Evolutionary conservation across 1,140 invertebrate genomes (phyloP).

Genomic region (Hermatobates lingyangjiaoensis): DNA sequence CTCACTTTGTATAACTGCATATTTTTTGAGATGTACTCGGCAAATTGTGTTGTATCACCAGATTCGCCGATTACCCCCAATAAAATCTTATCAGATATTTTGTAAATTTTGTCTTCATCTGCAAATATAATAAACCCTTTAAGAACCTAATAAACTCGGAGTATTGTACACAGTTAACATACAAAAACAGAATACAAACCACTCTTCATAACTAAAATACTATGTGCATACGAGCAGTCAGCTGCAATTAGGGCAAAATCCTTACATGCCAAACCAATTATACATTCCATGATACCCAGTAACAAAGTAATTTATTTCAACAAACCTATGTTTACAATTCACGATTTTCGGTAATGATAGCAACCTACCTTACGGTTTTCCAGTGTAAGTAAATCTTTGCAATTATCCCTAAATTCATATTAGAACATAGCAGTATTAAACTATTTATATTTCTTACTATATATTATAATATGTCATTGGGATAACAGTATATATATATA

Average conservation of each 20-base stretch:
- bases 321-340: too few species aligned
- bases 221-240: conserved; percentile 71
- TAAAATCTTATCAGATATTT: conserved; percentile 72
- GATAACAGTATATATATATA: too few species aligned
- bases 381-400: too few species aligned
- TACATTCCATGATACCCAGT: conserved; percentile 88
- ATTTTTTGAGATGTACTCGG: conserved; percentile 96
- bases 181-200: too few species aligned
- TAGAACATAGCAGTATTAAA: too few species aligned
- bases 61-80: conserved; percentile 87
- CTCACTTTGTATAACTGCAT: conserved; percentile 97
- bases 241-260: conserved; percentile 86
- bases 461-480: too few species aligned
- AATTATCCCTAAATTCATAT: too few species aligned
- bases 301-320: too few species aligned
- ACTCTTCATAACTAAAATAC: conserved; percentile 86
- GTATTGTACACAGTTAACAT: too few species aligned
- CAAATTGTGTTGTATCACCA: conserved; percentile 92
- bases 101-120: conserved; percentile 92
- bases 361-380: too few species aligned
- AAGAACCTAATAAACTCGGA: not conserved
- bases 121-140: conserved; percentile 21
- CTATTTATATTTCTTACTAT: too few species aligned
- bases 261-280: conserved; percentile 80
- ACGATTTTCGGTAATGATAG: too few species aligned